A percentile compares a stretch with the other conserved stretches of the same genome.
Evolutionary conservation across 1,140 invertebrate genomes (phyloP).

Genomic region (Monomorium pharaonis): DNA sequence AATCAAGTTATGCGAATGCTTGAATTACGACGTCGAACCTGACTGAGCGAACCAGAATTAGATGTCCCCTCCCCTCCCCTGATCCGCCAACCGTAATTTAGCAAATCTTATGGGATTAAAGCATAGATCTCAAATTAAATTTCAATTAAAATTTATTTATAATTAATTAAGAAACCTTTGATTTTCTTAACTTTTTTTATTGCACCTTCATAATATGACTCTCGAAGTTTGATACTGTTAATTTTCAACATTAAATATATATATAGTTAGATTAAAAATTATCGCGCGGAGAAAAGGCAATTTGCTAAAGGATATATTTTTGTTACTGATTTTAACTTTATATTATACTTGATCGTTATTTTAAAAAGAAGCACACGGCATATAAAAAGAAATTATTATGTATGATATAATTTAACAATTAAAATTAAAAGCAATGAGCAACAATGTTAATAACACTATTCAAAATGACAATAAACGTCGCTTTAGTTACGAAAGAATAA

Average conservation of each 20-base stretch:
- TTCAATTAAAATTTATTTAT: conserved; percentile 1
- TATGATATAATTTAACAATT: too few species aligned
- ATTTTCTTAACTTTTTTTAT: not conserved
- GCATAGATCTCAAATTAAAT: not conserved
- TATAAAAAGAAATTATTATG: too few species aligned
- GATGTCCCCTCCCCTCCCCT: not conserved
- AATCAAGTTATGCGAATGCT: not conserved
- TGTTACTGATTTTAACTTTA: not conserved
- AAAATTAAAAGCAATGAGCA: too few species aligned
- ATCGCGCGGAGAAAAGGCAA: not conserved
- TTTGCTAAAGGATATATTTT: not conserved
- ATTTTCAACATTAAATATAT: not conserved
- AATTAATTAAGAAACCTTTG: not conserved
- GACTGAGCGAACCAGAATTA: not conserved
- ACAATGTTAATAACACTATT: too few species aligned
- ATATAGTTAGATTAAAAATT: not conserved
- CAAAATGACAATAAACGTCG: too few species aligned
- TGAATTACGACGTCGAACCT: not conserved
- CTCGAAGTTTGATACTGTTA: not conserved
- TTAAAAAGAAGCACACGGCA: too few species aligned
- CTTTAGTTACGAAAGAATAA: not conserved
- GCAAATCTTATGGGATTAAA: not conserved
- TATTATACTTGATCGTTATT: too few species aligned
- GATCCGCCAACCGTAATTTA: not conserved
- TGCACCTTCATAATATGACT: not conserved